phyloP scores from a whole-genome alignment of 2,113 vertebrate genomes.

The Mustelus asterias region DNA sequence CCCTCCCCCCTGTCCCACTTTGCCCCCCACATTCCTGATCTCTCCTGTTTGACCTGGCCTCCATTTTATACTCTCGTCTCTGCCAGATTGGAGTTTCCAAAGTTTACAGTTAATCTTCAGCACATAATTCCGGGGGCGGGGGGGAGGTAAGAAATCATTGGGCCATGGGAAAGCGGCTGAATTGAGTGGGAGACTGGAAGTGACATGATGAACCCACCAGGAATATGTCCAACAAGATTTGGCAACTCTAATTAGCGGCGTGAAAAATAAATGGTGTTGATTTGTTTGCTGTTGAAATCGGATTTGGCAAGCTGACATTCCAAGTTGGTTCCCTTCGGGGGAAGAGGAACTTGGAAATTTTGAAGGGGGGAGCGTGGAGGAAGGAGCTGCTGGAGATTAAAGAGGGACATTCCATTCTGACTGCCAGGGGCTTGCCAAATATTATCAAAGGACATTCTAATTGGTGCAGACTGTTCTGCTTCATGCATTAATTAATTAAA shows the following conservation, averaged over 20 bases:
- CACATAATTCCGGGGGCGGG: background rate
- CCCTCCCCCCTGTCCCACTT: too few relatives aligned
- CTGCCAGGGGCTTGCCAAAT: background rate
- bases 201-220: background rate
- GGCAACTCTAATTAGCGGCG: background rate
- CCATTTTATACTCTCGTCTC: background rate
- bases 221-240: background rate
- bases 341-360: background rate
- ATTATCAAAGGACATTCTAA: background rate
- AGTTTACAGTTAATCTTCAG: background rate
- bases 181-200: background rate
- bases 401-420: background rate
- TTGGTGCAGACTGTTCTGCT: background rate
- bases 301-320: background rate
- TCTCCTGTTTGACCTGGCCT: background rate
- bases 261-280: background rate
- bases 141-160: too few relatives aligned
- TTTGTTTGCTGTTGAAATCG: background rate
- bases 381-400: background rate
- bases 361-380: background rate
- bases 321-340: background rate
- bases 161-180: background rate
- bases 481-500: background rate
- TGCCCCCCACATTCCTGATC: too few relatives aligned
- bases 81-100: background rate